A percentile compares a stretch with the other conserved stretches of the same genome.
phyloP scores from a whole-genome alignment of 2,113 vertebrate species.

The Acanthisitta chloris region DNA sequence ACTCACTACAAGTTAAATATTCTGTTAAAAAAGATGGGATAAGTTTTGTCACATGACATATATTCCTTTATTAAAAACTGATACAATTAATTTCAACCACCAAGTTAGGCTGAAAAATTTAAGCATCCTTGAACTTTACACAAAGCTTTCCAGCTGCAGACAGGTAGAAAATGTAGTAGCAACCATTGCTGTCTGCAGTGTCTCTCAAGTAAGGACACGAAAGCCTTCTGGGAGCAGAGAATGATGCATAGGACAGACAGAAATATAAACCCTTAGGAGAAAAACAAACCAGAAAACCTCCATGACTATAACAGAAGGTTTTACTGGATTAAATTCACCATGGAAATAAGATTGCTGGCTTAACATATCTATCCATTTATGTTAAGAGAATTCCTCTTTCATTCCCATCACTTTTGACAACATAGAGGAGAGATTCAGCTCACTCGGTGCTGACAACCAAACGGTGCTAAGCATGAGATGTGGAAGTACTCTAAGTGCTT shows the following conservation, averaged over 20 bases:
- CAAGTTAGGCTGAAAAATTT: not conserved
- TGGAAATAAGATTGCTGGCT: not conserved
- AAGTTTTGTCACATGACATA: fast-evolving
- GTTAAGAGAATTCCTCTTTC: not conserved
- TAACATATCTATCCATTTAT: not conserved
- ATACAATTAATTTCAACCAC: not conserved
- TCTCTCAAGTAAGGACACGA: not conserved
- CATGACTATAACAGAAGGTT: not conserved
- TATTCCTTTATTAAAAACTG: not conserved
- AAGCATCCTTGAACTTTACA: not conserved
- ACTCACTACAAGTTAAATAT: not conserved
- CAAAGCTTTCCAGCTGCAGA: not conserved
- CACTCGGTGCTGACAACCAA: not conserved
- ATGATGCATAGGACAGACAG: not conserved
- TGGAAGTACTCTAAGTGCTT: not conserved
- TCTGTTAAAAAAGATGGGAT: not conserved
- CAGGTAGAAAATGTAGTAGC: not conserved
- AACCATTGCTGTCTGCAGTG: not conserved
- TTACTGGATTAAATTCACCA: constrained; percentile 12
- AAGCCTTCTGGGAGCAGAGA: not conserved
- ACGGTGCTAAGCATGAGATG: not conserved
- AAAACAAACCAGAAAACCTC: not conserved
- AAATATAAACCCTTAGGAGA: not conserved
- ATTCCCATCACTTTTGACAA: not conserved
- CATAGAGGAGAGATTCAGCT: not conserved